These are phyloP conservation scores for Caenorhabditis sulstoni DNA, from an alignment of 2,888 invertebrate genomes.

Conservation along the genomic window DNA sequence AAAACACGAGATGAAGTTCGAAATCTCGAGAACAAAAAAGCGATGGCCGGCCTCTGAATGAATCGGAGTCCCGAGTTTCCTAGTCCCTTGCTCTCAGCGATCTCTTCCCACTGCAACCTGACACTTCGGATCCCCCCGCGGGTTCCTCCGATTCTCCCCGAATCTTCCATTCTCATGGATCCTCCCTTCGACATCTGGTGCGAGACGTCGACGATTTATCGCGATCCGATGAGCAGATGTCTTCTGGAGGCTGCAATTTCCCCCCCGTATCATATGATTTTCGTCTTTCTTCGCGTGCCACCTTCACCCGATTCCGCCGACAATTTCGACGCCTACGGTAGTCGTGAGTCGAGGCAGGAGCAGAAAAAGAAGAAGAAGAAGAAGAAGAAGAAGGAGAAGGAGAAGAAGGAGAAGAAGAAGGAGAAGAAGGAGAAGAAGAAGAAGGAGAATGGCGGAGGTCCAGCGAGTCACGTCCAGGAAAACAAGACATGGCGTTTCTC, in stretches of 20 bases:
- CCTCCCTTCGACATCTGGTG: slow-evolving; percentile 42
- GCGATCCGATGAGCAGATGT: slow-evolving; percentile 54
- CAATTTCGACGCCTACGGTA: slow-evolving; percentile 23
- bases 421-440: not conserved
- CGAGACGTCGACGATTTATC: slow-evolving; percentile 40
- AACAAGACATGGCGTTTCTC: slow-evolving; percentile 21
- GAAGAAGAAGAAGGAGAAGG: not conserved
- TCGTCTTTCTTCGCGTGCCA: slow-evolving; percentile 8
- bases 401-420: not conserved
- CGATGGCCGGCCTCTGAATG: too few species aligned
- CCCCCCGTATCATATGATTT: slow-evolving; percentile 39
- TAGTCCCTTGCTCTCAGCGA: too few species aligned
- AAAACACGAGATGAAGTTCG: not conserved
- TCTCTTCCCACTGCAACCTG: too few species aligned
- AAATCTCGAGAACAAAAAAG: not conserved
- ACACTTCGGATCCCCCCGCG: not conserved
- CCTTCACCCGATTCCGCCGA: not conserved
- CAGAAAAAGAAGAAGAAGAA: not conserved
- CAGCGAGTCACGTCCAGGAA: slow-evolving; percentile 11
- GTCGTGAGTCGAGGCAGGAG: not conserved
- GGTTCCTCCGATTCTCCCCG: not conserved
- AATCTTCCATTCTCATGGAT: slow-evolving; percentile 26
- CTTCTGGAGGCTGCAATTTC: slow-evolving; percentile 29
- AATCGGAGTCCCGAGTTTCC: too few species aligned
- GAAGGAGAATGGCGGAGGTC: not conserved